phyloP scores from a whole-genome alignment of 2,888 invertebrate species.

The Ischnura elegans region DNA sequence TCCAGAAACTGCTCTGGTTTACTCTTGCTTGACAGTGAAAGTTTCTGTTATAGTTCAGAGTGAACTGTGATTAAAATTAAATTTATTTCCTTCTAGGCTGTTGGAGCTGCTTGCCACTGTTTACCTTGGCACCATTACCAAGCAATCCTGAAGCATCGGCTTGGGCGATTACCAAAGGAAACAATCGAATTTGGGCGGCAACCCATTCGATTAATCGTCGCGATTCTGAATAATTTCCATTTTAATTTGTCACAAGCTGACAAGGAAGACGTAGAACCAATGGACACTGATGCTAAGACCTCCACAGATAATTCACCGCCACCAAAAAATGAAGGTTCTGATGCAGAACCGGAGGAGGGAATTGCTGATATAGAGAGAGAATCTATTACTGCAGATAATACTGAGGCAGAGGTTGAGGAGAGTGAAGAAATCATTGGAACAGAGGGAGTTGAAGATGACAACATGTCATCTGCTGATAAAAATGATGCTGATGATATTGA shows the following conservation, averaged over 20 bases:
- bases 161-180: slow-evolving; percentile 86
- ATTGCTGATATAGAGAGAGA: slow-evolving; percentile 71
- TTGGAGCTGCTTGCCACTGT: slow-evolving; percentile 87
- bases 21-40: too few relatives aligned
- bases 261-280: slow-evolving; percentile 67
- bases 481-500: background rate
- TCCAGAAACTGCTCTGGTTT: too few relatives aligned
- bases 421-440: slow-evolving; percentile 75
- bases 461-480: slow-evolving; percentile 41
- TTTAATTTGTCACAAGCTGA: slow-evolving; percentile 88
- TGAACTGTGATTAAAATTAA: background rate
- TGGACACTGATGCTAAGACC: background rate
- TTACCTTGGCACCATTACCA: slow-evolving; percentile 96
- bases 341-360: slow-evolving; percentile 68
- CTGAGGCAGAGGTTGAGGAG: slow-evolving; percentile 76
- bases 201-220: slow-evolving; percentile 86
- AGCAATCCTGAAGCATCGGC: slow-evolving; percentile 88
- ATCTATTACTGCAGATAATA: slow-evolving; percentile 73
- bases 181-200: slow-evolving; percentile 89
- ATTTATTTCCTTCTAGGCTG: slow-evolving; percentile 76
- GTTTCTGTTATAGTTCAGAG: too few relatives aligned
- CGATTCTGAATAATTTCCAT: slow-evolving; percentile 94
- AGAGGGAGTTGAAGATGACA: slow-evolving; percentile 73
- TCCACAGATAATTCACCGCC: background rate
- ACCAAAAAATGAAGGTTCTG: slow-evolving; percentile 69